A percentile compares a stretch with the other conserved stretches of the same genome.
Evolutionary conservation across 2,797 vertebrate species (phyloP).

Genomic region (Helostoma temminkii): DNA sequence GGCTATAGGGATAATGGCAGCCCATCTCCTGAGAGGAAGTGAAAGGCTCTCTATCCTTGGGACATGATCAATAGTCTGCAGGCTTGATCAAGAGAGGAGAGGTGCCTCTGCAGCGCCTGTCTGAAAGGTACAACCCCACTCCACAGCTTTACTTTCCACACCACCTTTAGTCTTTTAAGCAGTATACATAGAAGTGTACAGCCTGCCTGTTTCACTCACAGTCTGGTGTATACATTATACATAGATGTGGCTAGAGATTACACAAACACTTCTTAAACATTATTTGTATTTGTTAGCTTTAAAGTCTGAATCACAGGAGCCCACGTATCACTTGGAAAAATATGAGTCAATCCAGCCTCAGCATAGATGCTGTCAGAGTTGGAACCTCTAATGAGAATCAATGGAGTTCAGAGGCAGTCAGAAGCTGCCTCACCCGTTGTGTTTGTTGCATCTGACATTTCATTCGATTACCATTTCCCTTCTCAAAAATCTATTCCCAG

Average conservation of each 20-base stretch:
- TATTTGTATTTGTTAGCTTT: slow-evolving; percentile 45
- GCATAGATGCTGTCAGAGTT: slow-evolving; percentile 72
- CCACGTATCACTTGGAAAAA: slow-evolving; percentile 58
- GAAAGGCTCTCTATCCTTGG: slow-evolving; percentile 76
- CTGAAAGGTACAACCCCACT: slow-evolving; percentile 48
- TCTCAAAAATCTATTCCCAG: slow-evolving; percentile 70
- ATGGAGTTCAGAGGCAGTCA: slow-evolving; percentile 78
- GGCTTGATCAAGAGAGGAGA: slow-evolving; percentile 67
- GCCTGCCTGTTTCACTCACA: slow-evolving; percentile 25
- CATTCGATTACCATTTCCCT: slow-evolving; percentile 76
- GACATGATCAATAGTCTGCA: slow-evolving; percentile 81
- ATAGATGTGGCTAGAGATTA: slow-evolving; percentile 36
- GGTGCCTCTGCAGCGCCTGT: slow-evolving; percentile 48
- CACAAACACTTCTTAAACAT: slow-evolving; percentile 39
- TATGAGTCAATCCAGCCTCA: slow-evolving; percentile 68
- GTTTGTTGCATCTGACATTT: slow-evolving; percentile 80
- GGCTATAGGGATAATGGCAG: slow-evolving; percentile 77
- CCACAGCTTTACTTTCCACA: slow-evolving; percentile 27
- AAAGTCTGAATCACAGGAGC: slow-evolving; percentile 53
- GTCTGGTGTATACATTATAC: slow-evolving; percentile 29
- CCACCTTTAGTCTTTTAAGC: slow-evolving; percentile 27
- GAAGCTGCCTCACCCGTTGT: slow-evolving; percentile 70
- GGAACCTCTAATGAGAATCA: slow-evolving; percentile 83
- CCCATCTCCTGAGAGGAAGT: slow-evolving; percentile 79
- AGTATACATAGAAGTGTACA: slow-evolving; percentile 23